phyloP scores from a whole-genome alignment of 2,888 invertebrate species.

The Dryocosmus kuriphilus region DNA sequence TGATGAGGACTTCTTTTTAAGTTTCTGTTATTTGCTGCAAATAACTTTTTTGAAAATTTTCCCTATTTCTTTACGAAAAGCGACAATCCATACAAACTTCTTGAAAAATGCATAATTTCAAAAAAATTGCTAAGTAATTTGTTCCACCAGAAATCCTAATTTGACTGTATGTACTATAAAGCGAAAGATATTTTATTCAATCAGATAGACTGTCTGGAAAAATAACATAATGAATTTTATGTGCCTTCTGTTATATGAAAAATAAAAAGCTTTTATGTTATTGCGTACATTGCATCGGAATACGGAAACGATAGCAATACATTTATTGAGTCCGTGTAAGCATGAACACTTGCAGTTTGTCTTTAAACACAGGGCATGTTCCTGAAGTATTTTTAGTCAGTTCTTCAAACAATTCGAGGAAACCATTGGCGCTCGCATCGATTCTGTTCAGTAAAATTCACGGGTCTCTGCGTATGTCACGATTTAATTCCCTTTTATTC shows the following conservation, averaged over 20 bases:
- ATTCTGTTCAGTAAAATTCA: conserved; percentile 20
- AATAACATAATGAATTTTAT: too few species aligned
- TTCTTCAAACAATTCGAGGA: conserved; percentile 59
- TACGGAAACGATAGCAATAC: not conserved
- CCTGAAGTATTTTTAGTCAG: conserved; percentile 64
- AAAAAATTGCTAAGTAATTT: too few species aligned
- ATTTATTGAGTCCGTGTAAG: not conserved
- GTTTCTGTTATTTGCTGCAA: too few species aligned
- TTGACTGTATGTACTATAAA: too few species aligned
- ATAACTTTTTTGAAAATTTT: too few species aligned
- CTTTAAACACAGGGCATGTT: conserved; percentile 40
- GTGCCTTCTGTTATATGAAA: not conserved
- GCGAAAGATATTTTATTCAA: too few species aligned
- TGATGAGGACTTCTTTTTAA: too few species aligned
- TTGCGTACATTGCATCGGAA: not conserved
- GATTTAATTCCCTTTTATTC: not conserved
- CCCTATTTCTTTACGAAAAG: too few species aligned
- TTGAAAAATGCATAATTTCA: too few species aligned
- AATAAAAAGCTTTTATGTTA: not conserved
- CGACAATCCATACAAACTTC: too few species aligned
- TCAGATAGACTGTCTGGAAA: too few species aligned
- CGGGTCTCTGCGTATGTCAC: not conserved
- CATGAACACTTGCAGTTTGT: conserved; percentile 8
- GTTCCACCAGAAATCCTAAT: too few species aligned
- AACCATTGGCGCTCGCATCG: conserved; percentile 9